A percentile compares a stretch with the other conserved stretches of the same genome.
phyloP scores from a whole-genome alignment of 2,888 invertebrate species.

The Drosophila merina region DNA sequence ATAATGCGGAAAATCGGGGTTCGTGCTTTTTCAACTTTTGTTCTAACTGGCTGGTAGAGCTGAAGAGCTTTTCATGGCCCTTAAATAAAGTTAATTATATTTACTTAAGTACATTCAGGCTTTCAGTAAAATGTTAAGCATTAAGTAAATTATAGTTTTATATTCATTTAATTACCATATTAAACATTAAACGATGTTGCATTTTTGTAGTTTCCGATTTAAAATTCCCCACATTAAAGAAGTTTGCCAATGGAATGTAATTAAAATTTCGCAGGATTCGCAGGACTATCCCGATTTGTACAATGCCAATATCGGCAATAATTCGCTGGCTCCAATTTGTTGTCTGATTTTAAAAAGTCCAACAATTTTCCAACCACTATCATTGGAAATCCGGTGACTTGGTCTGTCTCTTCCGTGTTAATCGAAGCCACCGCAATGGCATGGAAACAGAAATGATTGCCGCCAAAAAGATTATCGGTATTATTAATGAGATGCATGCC shows the following conservation, averaged over 20 bases:
- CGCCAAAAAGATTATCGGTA: slow-evolving; percentile 70
- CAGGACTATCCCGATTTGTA: slow-evolving; percentile 6
- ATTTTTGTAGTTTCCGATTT: neutral
- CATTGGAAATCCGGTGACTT: slow-evolving; percentile 4
- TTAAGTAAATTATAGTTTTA: too few species aligned
- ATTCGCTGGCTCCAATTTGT: slow-evolving; percentile 8
- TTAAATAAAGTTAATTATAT: neutral
- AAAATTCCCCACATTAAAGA: neutral
- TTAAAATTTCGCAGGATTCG: slow-evolving; percentile 12
- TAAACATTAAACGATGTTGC: neutral
- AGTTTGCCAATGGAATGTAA: slow-evolving; percentile 9
- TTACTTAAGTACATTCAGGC: neutral
- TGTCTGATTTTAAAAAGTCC: neutral
- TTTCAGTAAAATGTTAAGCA: too few species aligned
- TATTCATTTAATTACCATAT: too few species aligned
- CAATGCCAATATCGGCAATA: slow-evolving; percentile 22
- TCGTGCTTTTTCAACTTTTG: slow-evolving; percentile 1
- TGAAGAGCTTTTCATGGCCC: neutral
- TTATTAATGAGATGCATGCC: slow-evolving; percentile 75
- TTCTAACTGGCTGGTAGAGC: neutral
- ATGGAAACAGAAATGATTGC: slow-evolving; percentile 70
- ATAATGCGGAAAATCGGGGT: slow-evolving; percentile 7
- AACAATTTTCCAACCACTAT: slow-evolving; percentile 8
- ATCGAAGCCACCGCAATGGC: slow-evolving; percentile 66
- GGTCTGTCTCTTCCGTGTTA: slow-evolving; percentile 59